Evolutionary conservation across 1,140 invertebrate species (phyloP).

Genomic region (Drosophila grimshawi): DNA sequence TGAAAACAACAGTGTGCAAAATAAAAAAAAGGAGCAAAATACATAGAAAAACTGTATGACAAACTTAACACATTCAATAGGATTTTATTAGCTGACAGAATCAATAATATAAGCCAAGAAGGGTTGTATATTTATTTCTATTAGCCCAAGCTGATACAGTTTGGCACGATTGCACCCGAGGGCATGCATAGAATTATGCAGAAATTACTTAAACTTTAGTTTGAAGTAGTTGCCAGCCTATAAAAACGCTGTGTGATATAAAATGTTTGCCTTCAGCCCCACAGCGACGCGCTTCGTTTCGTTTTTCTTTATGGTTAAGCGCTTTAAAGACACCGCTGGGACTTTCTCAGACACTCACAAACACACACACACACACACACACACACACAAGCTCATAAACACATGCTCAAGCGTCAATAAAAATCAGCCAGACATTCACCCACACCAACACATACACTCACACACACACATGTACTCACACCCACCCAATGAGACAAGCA

Average conservation of each 20-base stretch:
- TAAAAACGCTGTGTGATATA: constrained; percentile 35
- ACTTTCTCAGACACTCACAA: constrained; percentile 27
- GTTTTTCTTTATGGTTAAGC: constrained; percentile 65
- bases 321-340: constrained; percentile 77
- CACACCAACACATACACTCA: constrained; percentile 17
- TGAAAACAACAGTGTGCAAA: background rate
- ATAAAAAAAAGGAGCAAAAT: background rate
- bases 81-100: constrained; percentile 8
- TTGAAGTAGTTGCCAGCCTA: constrained; percentile 61
- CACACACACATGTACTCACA: constrained; percentile 26
- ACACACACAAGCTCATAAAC: constrained; percentile 60
- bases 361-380: constrained; percentile 16
- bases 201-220: constrained; percentile 70
- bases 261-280: constrained; percentile 31
- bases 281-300: constrained; percentile 34
- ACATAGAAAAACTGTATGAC: background rate
- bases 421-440: constrained; percentile 68
- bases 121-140: constrained; percentile 55
- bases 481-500: constrained; percentile 18
- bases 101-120: constrained; percentile 14
- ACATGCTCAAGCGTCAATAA: constrained; percentile 81
- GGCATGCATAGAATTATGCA: constrained; percentile 63
- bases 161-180: constrained; percentile 50
- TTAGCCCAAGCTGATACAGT: constrained; percentile 42
- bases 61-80: background rate